Conservation (phyloP, 2,113 vertebrate species). For the Larimichthys crocea region DNA sequence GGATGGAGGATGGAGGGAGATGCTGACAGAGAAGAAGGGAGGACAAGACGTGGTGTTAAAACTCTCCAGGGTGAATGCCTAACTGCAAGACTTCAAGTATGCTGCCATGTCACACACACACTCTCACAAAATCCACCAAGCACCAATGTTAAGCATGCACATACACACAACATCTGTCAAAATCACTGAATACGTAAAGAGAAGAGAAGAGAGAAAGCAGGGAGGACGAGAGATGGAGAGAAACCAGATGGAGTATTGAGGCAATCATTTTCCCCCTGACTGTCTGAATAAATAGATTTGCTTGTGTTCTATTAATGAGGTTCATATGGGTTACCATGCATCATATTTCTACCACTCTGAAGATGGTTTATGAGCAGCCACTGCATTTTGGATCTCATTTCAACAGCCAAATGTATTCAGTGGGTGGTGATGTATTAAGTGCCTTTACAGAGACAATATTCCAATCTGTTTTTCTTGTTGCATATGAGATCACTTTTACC, state of each 20-base stretch:
- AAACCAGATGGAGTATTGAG: conserved; percentile 65
- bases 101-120: conserved; percentile 9
- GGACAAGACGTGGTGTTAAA: conserved; percentile 36
- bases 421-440: conserved; percentile 72
- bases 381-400: conserved; percentile 76
- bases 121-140: not conserved
- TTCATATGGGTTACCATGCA: conserved; percentile 75
- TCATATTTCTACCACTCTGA: conserved; percentile 74
- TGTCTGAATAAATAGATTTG: conserved; percentile 82
- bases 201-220: conserved; percentile 13
- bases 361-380: conserved; percentile 74
- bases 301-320: conserved; percentile 81
- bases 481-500: conserved; percentile 39
- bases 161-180: conserved; percentile 52
- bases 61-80: conserved; percentile 44
- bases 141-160: conserved; percentile 26
- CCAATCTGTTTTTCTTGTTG: conserved; percentile 54
- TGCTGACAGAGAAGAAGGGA: conserved; percentile 32
- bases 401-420: conserved; percentile 71
- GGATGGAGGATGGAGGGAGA: conserved; percentile 40
- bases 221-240: conserved; percentile 26
- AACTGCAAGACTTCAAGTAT: conserved; percentile 18
- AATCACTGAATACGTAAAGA: conserved; percentile 38
- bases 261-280: conserved; percentile 74
- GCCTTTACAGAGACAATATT: conserved; percentile 67